Evolutionary conservation across 2,797 vertebrate species (phyloP), one percentile per base, ranked within the genome.

Genomic region (Platyrinchus mystaceus): DNA sequence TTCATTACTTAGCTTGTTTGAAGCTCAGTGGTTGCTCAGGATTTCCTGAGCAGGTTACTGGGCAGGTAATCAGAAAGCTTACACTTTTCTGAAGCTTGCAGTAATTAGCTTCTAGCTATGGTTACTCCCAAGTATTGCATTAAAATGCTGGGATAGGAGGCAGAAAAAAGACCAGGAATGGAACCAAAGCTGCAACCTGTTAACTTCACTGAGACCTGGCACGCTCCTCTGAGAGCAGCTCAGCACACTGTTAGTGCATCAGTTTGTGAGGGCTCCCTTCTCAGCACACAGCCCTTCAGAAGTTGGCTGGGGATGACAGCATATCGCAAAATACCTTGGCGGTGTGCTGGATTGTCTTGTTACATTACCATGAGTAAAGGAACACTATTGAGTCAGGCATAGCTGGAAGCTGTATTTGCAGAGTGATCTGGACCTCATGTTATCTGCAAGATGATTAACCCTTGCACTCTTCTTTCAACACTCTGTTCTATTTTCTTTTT

Each of bases 381-480:
- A 84, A n/a, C 0, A 0, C n/a, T 64, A 6, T 24, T 41, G 10
- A 85, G 62, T 28, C 46, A 70, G 55, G 19, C n/a, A 12, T 41
- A 63, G 53, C 26, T 90, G 52, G 46, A 87, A 89, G 53, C 12
- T 4, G 1, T 46, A 34, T 59, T 87, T 91, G 62, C 50, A 81
- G 76, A 75, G 74, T 44, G 49, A 32, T 73, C 84, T 76, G 76
- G 41, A 76, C n/a, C 28, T 89, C 21, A 0, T 37, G 53, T 70
- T 87, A 77, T 85, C 87, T 78, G 43, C 69, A 59, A 73, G 89
- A 46, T 1, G 3, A 84, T 94, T 89, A 93, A 89, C 82, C 55
- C 18, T 66, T 78, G 50, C 44, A 46, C 87, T 88, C 76, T 69
- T 84, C 89, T 87, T 92, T 91, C 91, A 95, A 66, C 87, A 55